These are phyloP conservation scores for Xiphias gladius DNA, from an alignment of 2,113 vertebrate genomes.

Conservation along the genomic window DNA sequence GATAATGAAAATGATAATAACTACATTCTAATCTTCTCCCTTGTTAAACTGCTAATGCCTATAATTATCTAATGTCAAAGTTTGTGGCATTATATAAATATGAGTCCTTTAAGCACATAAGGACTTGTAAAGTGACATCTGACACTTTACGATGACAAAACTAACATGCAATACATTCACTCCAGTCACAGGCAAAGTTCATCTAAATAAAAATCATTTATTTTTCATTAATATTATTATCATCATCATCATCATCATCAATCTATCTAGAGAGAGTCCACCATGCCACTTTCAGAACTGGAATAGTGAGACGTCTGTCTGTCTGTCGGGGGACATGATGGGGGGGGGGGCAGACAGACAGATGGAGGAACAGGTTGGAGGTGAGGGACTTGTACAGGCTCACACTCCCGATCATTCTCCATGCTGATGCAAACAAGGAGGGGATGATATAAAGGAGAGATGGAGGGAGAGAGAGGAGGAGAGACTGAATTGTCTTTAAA, in stretches of 20 bases:
- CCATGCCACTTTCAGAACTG: slow-evolving; percentile 84
- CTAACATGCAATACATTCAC: slow-evolving; percentile 32
- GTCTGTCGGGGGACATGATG: slow-evolving; percentile 57
- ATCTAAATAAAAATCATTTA: slow-evolving; percentile 90
- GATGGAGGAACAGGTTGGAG: slow-evolving; percentile 12
- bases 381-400: slow-evolving; percentile 52
- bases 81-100: not conserved
- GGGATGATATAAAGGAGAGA: slow-evolving; percentile 55
- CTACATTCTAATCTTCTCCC: too few relatives aligned
- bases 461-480: slow-evolving; percentile 26
- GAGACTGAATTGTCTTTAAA: slow-evolving; percentile 61
- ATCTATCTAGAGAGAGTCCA: slow-evolving; percentile 86
- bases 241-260: slow-evolving; percentile 69
- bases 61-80: not conserved
- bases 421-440: slow-evolving; percentile 80
- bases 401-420: slow-evolving; percentile 82
- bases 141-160: not conserved
- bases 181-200: slow-evolving; percentile 41
- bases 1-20: too few relatives aligned
- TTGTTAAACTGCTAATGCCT: not conserved
- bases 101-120: not conserved
- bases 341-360: slow-evolving; percentile 61
- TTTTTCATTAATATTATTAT: slow-evolving; percentile 84
- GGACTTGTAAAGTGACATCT: not conserved
- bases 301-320: slow-evolving; percentile 81